Conservation (phyloP, 2,888 invertebrate species). For the Calliopum simillimum region DNA sequence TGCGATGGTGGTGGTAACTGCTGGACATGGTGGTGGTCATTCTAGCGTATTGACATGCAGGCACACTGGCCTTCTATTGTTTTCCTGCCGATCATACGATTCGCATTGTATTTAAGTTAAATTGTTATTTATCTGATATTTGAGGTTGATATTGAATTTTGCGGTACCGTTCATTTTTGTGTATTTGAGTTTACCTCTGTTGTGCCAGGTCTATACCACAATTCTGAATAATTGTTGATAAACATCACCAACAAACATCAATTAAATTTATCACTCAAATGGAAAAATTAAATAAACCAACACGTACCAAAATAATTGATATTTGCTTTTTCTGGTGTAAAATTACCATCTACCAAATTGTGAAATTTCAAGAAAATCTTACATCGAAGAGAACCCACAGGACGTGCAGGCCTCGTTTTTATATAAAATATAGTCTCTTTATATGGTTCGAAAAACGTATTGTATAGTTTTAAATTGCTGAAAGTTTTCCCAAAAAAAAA, state of each 20-base stretch:
- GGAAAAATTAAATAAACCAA: background rate
- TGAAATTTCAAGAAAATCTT: too few species aligned
- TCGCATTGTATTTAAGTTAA: constrained; percentile 21
- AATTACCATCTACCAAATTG: too few species aligned
- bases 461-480: too few species aligned
- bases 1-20: too few species aligned
- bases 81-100: background rate
- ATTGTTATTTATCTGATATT: constrained; percentile 7
- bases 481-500: too few species aligned
- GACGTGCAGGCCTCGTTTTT: too few species aligned
- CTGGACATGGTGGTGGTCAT: too few species aligned
- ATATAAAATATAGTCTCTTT: too few species aligned
- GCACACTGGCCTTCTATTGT: too few species aligned
- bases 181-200: background rate
- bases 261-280: constrained; percentile 8
- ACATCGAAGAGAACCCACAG: too few species aligned
- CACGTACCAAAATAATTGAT: background rate
- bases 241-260: constrained; percentile 4
- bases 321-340: background rate
- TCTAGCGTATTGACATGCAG: too few species aligned
- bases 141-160: constrained; percentile 12
- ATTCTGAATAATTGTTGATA: background rate
- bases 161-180: background rate
- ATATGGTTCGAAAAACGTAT: too few species aligned
- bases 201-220: background rate